Evolutionary conservation across 2,797 vertebrate genomes (phyloP), one percentile per base, ranked within the genome.

Genomic region (Sandelia bainsii): DNA sequence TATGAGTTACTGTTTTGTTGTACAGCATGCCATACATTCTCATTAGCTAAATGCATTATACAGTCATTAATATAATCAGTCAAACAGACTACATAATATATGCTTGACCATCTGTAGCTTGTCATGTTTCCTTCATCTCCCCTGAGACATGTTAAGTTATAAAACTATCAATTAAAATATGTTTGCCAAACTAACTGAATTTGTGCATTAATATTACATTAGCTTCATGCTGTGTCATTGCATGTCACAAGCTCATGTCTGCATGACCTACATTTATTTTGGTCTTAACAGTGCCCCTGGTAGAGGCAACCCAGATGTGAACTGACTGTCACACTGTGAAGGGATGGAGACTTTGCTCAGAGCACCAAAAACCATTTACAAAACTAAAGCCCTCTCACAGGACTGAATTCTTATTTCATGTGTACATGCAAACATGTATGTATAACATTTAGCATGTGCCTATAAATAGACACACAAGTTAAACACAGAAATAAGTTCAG

Each of bases 241-340:
- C 79, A 66, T 80, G 68, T 80, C 68, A 79, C 62, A 60, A 72
- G 57, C 27, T 51, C 57, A 50, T 27, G 69, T 85, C 77, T 64
- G 78, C 61, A 56, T 75, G 88, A 82, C 85, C 87, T 79, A 81
- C 68, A 87, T 89, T 82, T 80, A 75, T 81, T 85, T 72, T 29
- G 34, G 69, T 58, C 74, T 64, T 79, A 86, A 89, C 84, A 85
- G 77, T 6, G 75, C 83, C 75, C 51, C 75, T 75, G 75, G 78
- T 79, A 65, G 53, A 27, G 75, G 49, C 75, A 72, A 68, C 56
- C 80, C 87, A 91, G 86, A 92, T 91, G 89, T 89, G 81, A 81
- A 79, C 58, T 25, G 57, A 68, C 74, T 79, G 71, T 62, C 79
- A 80, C 3, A 87, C 71, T 80, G 77, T 80, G 82, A 80, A 53